A percentile compares a stretch with the other conserved stretches of the same genome.
phyloP scores from a whole-genome alignment of 1,140 invertebrate genomes.

The Zaprionus nigranus region DNA sequence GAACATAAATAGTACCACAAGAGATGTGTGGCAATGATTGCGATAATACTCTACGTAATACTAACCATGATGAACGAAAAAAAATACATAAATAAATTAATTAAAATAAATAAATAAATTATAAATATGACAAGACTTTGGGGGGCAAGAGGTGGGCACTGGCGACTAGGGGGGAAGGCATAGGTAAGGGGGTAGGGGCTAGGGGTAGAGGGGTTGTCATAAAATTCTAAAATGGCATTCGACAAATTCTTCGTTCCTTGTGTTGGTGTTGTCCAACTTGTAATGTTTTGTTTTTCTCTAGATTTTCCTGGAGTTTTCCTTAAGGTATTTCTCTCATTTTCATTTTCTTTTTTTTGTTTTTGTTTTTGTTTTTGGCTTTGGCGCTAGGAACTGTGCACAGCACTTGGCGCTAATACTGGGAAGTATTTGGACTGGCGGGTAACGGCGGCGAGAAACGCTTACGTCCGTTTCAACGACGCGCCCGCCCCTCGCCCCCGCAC shows the following conservation, averaged over 20 bases:
- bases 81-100: constrained; percentile 40
- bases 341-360: constrained; percentile 11
- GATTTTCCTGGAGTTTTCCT: constrained; percentile 4
- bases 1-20: constrained; percentile 18
- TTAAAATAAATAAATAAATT: constrained; percentile 59
- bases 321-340: background rate
- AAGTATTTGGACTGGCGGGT: background rate
- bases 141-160: background rate
- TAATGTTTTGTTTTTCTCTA: background rate
- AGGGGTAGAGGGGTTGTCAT: constrained; percentile 11
- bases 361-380: constrained; percentile 27
- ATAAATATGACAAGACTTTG: constrained; percentile 15
- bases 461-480: background rate
- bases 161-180: too few species aligned
- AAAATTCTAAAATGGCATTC: constrained; percentile 74
- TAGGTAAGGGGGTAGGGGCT: background rate
- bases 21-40: constrained; percentile 3
- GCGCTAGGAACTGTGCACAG: constrained; percentile 34
- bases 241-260: constrained; percentile 63
- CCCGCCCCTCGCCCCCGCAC: background rate
- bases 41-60: constrained; percentile 26
- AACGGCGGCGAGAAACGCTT: background rate
- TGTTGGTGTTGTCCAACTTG: background rate
- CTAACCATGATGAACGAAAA: constrained; percentile 21
- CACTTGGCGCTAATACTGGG: constrained; percentile 44